These are phyloP conservation scores for Penaeus japonicus DNA, from an alignment of 1,140 invertebrate genomes.

Conservation along the genomic window DNA sequence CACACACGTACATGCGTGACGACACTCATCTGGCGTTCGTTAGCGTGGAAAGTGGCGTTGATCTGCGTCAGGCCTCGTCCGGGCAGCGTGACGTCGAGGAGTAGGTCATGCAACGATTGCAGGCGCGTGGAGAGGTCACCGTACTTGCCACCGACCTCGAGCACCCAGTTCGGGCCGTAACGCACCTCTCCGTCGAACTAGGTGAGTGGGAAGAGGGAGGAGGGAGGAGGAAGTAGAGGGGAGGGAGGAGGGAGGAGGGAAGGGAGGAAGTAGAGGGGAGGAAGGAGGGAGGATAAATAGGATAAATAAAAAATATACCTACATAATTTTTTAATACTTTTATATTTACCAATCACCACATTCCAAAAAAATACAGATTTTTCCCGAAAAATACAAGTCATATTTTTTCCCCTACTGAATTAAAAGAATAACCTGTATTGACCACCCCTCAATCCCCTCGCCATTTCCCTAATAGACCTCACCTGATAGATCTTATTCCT, in stretches of 20 bases:
- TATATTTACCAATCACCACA: too few species aligned
- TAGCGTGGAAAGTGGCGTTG: slow-evolving; percentile 43
- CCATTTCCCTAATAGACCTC: not conserved
- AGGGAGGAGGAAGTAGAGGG: too few species aligned
- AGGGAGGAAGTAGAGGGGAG: too few species aligned
- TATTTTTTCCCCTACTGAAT: too few species aligned
- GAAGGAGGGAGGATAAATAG: too few species aligned
- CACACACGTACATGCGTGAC: slow-evolving; percentile 25
- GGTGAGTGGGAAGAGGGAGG: not conserved
- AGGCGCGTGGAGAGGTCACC: slow-evolving; percentile 39
- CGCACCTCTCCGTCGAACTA: slow-evolving; percentile 37
- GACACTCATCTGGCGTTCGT: slow-evolving; percentile 16
- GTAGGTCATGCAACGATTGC: slow-evolving; percentile 41
- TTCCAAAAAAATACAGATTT: too few species aligned
- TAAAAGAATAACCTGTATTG: not conserved
- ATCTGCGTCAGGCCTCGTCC: slow-evolving; percentile 25
- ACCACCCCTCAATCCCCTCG: not conserved
- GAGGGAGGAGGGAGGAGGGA: too few species aligned
- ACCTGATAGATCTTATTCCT: slow-evolving; percentile 37
- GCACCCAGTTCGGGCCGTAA: not conserved
- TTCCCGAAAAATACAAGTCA: too few species aligned
- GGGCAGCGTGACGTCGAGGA: slow-evolving; percentile 27
- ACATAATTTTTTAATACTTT: too few species aligned
- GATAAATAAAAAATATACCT: too few species aligned
- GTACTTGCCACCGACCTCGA: slow-evolving; percentile 31